Base-by-base conservation (phyloP, 2,888 invertebrate genomes). In the Hypomecis punctinalis region DNA sequence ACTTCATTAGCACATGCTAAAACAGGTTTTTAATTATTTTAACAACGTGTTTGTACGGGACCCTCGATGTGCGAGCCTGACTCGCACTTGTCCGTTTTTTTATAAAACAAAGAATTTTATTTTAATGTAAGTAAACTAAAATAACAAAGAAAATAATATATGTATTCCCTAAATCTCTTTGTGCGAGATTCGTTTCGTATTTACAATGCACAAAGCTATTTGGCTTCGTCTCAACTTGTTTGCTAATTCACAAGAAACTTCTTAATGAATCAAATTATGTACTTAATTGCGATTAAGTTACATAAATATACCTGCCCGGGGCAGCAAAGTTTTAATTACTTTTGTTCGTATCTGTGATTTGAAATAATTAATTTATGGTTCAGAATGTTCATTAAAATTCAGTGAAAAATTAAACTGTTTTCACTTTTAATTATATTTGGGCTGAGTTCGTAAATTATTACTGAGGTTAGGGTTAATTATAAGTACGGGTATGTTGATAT, bases 331-430 rank as follows among this genome's bases (percentile, higher is more conserved):
- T 45, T 11, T 47, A 56, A 56, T 47, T 47, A 56, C 33, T 47
- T 56, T 56, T 40, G 47, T 56, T 47, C 47, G 47, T 56, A 47
- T 56, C 42, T 47, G 39, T 58, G 58, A 49, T 49, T 48, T 49
- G 35, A 43, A 58, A 58, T 58, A 58, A 58, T 49, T 40, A 49
- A 58, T 58, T 49, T 40, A 49, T 49, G 42, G 36, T 47, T 56
- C 13, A 11, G 54, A 48, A 39, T 13, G 39, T 37, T 56, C 47
- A 46, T 56, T 56, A 58, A 39, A 40, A 37, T 36, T 35, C 9
- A 55, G 9, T 59, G 60, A 68, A 68, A 54, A 47, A 59, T 60
- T 67, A 51, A 53, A 36, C 40, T 42, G 23, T 46, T 33, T 53
- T 40, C 7, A 33, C 23, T 45, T 55, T 13, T 46, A 45, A 55